These are phyloP conservation scores for Poecilia wingei DNA, from an alignment of 2,797 vertebrate genomes.

Conservation along the genomic window DNA sequence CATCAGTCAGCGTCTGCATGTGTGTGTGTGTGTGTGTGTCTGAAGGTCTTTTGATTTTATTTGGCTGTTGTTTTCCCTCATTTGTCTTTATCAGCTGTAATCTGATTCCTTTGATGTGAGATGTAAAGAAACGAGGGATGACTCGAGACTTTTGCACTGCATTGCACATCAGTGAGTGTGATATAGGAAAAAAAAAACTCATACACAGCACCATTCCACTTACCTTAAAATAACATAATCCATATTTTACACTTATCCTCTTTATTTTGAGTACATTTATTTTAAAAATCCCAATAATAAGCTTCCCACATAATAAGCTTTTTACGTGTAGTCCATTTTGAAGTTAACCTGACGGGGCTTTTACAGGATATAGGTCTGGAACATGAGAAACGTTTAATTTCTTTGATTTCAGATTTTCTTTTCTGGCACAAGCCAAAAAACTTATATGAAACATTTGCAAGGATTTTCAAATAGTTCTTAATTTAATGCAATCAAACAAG, in stretches of 20 bases:
- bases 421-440: neutral
- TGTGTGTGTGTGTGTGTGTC: neutral
- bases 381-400: neutral
- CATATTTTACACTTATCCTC: neutral
- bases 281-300: neutral
- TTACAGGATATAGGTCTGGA: neutral
- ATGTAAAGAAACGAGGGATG: neutral
- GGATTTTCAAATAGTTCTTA: neutral
- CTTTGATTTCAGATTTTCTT: too few relatives aligned
- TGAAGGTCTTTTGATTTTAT: neutral
- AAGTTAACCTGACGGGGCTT: neutral
- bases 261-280: neutral
- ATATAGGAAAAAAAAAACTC: neutral
- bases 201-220: neutral
- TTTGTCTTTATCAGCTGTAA: neutral
- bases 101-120: neutral
- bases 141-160: neutral
- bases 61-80: neutral
- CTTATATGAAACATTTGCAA: neutral
- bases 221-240: neutral
- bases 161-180: neutral
- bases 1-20: neutral
- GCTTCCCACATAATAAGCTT: neutral
- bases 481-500: neutral
- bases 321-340: neutral